Conservation (phyloP, 2,797 vertebrate genomes). For the Gephyroberyx darwinii region DNA sequence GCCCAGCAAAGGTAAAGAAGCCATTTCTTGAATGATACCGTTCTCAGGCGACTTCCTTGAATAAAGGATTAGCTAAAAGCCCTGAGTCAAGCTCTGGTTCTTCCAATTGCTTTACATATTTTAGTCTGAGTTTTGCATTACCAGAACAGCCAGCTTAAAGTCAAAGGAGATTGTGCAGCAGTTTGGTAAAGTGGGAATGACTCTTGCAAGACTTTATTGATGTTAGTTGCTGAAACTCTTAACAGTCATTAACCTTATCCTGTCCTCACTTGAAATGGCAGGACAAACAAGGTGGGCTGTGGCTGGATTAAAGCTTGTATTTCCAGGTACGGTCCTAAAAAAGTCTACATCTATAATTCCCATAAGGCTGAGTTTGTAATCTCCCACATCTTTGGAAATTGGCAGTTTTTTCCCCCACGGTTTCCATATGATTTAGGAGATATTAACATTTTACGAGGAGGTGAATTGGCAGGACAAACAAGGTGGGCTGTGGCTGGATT, state of each 20-base stretch:
- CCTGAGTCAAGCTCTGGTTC: slow-evolving; percentile 75
- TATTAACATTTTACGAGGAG: too few relatives aligned
- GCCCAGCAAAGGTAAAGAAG: slow-evolving; percentile 62
- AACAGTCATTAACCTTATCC: slow-evolving; percentile 12
- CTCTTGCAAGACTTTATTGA: slow-evolving; percentile 44
- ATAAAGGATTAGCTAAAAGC: slow-evolving; percentile 80
- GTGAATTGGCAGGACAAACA: slow-evolving; percentile 19
- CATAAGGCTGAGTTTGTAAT: too few relatives aligned
- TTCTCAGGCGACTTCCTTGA: slow-evolving; percentile 75
- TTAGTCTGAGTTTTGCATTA: slow-evolving; percentile 65
- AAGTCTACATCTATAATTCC: too few relatives aligned
- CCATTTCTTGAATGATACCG: slow-evolving; percentile 61
- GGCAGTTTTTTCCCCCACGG: too few relatives aligned
- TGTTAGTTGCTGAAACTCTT: slow-evolving; percentile 37
- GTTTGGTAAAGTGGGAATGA: slow-evolving; percentile 50
- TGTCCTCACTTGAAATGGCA: slow-evolving; percentile 24
- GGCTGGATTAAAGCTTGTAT: slow-evolving; percentile 1
- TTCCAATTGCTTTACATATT: slow-evolving; percentile 79
- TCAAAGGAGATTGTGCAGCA: slow-evolving; percentile 66
- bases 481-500: not conserved
- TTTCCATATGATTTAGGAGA: too few relatives aligned
- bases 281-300: slow-evolving; percentile 8
- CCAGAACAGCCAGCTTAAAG: slow-evolving; percentile 72
- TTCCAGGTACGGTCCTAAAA: too few relatives aligned
- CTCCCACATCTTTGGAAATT: too few relatives aligned